A percentile compares a stretch with the other conserved stretches of the same genome.
Evolutionary conservation across 2,797 vertebrate species (phyloP).

Genomic region (Megalops cyprinoides): DNA sequence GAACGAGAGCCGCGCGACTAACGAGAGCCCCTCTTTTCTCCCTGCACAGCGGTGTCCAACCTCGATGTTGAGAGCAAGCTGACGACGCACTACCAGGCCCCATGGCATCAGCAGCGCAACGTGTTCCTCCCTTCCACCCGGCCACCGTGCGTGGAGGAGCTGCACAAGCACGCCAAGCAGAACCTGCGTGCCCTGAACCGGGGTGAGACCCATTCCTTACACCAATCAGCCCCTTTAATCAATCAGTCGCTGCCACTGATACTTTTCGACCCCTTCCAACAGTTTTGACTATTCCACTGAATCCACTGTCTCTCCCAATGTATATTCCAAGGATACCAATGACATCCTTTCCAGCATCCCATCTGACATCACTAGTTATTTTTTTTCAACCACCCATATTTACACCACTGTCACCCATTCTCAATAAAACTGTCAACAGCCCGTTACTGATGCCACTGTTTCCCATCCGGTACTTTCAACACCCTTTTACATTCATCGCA

Average conservation of each 20-base stretch:
- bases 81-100: slow-evolving; percentile 87
- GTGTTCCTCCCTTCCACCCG: slow-evolving; percentile 89
- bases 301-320: not conserved
- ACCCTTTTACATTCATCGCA: too few species aligned
- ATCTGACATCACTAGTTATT: too few species aligned
- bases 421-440: too few species aligned
- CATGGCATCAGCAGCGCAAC: slow-evolving; percentile 94
- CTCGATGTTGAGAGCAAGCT: slow-evolving; percentile 94
- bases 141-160: slow-evolving; percentile 89
- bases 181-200: slow-evolving; percentile 86
- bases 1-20: not conserved
- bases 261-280: not conserved
- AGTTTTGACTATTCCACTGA: not conserved
- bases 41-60: slow-evolving; percentile 88
- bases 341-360: not conserved
- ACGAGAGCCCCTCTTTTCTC: slow-evolving; percentile 8
- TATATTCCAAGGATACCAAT: not conserved
- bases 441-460: too few species aligned
- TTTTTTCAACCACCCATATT: too few species aligned
- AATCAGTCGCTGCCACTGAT: not conserved
- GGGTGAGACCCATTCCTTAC: slow-evolving; percentile 73
- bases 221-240: not conserved
- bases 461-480: too few species aligned
- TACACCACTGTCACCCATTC: not conserved
- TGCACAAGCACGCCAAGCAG: slow-evolving; percentile 89